A percentile compares a stretch with the other conserved stretches of the same genome.
Conservation (phyloP, 2,113 vertebrate genomes). For the Prochilodus magdalenae region DNA sequence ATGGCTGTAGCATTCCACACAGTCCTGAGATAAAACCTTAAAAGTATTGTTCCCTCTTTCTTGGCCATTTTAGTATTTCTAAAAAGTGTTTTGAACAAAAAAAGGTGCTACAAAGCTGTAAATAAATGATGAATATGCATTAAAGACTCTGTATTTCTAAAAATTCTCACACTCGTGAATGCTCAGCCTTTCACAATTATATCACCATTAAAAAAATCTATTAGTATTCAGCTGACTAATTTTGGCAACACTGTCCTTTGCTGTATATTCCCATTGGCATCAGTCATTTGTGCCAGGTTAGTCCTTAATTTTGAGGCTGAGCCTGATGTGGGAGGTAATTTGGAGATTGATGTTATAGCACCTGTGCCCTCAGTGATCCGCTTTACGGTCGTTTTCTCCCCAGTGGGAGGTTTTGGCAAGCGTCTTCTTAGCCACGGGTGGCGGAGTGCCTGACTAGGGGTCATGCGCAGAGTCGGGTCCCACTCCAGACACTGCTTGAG, state of each 20-base stretch:
- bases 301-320: slow-evolving; percentile 94
- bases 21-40: slow-evolving; percentile 66
- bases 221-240: slow-evolving; percentile 88
- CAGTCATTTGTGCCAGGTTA: slow-evolving; percentile 95
- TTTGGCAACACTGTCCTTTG: slow-evolving; percentile 97
- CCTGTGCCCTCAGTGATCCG: slow-evolving; percentile 85
- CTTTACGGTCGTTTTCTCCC: slow-evolving; percentile 85
- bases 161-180: slow-evolving; percentile 67
- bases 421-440: slow-evolving; percentile 94
- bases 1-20: slow-evolving; percentile 43
- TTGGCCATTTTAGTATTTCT: slow-evolving; percentile 48
- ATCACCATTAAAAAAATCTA: slow-evolving; percentile 28
- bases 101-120: slow-evolving; percentile 69
- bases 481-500: slow-evolving; percentile 98
- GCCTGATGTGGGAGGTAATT: slow-evolving; percentile 90
- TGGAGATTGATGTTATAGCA: slow-evolving; percentile 93
- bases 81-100: slow-evolving; percentile 67
- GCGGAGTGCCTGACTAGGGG: slow-evolving; percentile 91
- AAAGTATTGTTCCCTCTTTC: slow-evolving; percentile 89
- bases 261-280: slow-evolving; percentile 98
- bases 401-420: slow-evolving; percentile 91
- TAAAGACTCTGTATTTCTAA: slow-evolving; percentile 52
- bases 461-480: slow-evolving; percentile 93
- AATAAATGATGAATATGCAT: slow-evolving; percentile 51
- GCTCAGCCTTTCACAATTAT: slow-evolving; percentile 46